Evolutionary conservation across 2,797 vertebrate species (phyloP).

Genomic region (Galaxias olidus): DNA sequence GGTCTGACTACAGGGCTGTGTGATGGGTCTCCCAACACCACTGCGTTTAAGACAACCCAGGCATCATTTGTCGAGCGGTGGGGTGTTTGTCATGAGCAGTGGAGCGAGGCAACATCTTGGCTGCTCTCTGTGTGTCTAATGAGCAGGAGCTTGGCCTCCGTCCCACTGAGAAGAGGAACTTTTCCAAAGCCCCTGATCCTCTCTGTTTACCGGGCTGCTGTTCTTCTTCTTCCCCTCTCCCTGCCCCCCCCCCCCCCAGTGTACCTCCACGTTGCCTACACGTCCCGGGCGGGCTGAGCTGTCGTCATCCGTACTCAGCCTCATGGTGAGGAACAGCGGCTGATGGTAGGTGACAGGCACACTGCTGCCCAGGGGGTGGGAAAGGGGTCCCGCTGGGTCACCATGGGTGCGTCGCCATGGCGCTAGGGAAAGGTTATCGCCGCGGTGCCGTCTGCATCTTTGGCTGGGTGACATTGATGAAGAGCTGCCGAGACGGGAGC

Average conservation of each 20-base stretch:
- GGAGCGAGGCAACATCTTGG: too few relatives aligned
- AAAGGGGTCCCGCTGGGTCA: conserved; percentile 23
- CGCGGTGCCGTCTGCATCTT: conserved; percentile 62
- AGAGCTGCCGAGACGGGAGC: conserved; percentile 22
- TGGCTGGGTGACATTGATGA: conserved; percentile 52
- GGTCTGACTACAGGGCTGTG: conserved; percentile 17
- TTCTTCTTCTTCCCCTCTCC: background rate
- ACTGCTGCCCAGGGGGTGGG: conserved; percentile 67
- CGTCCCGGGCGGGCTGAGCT: conserved; percentile 32
- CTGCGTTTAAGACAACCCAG: too few relatives aligned
- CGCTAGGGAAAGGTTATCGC: conserved; percentile 70
- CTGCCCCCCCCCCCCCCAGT: background rate
- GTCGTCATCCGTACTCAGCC: conserved; percentile 44
- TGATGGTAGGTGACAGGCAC: conserved; percentile 70
- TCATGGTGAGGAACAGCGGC: conserved; percentile 45
- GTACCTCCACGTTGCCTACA: background rate
- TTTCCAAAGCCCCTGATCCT: background rate
- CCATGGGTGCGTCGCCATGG: conserved; percentile 57
- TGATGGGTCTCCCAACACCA: background rate
- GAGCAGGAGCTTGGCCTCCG: too few relatives aligned
- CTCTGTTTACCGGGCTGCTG: background rate
- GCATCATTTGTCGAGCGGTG: too few relatives aligned
- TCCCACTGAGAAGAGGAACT: too few relatives aligned
- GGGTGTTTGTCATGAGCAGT: too few relatives aligned
- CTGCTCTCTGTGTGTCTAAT: too few relatives aligned